These are phyloP conservation scores for Euspilapteryx auroguttella DNA, from an alignment of 2,888 invertebrate genomes.

Conservation along the genomic window DNA sequence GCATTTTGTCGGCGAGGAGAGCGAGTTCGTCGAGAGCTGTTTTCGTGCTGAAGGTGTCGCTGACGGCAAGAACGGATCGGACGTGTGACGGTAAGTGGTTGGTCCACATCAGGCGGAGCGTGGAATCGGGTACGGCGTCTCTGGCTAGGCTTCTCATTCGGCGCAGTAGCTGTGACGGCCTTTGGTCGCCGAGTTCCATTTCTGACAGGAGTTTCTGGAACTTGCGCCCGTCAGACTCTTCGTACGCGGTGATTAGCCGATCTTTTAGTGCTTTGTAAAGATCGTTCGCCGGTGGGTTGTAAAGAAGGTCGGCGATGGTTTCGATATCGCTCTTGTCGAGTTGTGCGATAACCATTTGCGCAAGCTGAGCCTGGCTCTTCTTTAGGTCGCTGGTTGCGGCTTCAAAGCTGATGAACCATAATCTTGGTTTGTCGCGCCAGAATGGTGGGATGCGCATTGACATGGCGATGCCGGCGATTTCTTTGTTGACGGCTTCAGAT, in stretches of 20 bases:
- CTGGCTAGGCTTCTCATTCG: constrained; percentile 4
- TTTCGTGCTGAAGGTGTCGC: background rate
- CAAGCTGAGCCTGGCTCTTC: constrained; percentile 4
- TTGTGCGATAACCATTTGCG: constrained; percentile 8
- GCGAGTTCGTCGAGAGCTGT: constrained; percentile 2
- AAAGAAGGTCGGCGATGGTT: constrained; percentile 9
- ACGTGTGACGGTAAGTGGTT: constrained; percentile 2
- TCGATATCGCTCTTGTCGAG: constrained; percentile 9
- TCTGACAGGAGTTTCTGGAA: constrained; percentile 1
- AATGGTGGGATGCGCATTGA: constrained; percentile 3
- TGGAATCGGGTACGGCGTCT: constrained; percentile 1
- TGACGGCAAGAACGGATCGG: constrained; percentile 3
- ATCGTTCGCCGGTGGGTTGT: background rate
- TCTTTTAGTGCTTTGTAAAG: background rate
- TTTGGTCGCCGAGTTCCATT: constrained; percentile 4
- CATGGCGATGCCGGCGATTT: constrained; percentile 2
- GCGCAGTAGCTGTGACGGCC: constrained; percentile 1
- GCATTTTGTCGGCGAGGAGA: constrained; percentile 3
- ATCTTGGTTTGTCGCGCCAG: constrained; percentile 4
- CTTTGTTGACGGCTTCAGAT: too few relatives aligned
- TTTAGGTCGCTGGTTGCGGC: constrained; percentile 4
- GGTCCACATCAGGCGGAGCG: constrained; percentile 3
- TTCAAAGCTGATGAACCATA: constrained; percentile 6
- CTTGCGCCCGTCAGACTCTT: constrained; percentile 1
- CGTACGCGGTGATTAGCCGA: background rate